phyloP scores from a whole-genome alignment of 2,113 vertebrate genomes.

The Cyanoliseus patagonus region DNA sequence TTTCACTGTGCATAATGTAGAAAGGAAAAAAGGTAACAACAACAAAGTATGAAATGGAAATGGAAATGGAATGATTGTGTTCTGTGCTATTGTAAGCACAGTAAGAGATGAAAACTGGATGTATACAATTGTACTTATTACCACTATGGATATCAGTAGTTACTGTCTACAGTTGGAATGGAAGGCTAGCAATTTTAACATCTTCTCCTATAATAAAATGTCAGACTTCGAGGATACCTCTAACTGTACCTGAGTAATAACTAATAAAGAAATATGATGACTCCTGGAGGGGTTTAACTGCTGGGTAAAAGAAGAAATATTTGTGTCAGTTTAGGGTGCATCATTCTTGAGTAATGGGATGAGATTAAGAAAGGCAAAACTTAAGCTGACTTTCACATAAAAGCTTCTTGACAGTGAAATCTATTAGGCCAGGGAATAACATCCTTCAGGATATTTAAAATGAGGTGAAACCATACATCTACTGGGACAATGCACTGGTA shows the following conservation, averaged over 20 bases:
- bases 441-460: not conserved
- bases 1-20: not conserved
- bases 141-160: not conserved
- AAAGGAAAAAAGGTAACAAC: not conserved
- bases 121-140: not conserved
- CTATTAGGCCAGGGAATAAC: not conserved
- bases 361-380: not conserved
- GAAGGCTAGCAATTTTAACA: not conserved
- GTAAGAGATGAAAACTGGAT: not conserved
- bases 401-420: not conserved
- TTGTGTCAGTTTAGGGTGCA: not conserved
- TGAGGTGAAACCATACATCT: not conserved
- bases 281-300: not conserved
- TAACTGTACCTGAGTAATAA: not conserved
- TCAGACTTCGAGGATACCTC: not conserved
- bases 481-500: not conserved
- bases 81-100: not conserved
- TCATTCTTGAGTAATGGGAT: not conserved
- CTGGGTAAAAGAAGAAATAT: not conserved
- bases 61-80: not conserved
- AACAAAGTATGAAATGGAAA: not conserved
- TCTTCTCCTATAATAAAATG: not conserved
- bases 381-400: not conserved
- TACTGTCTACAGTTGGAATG: not conserved
- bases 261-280: not conserved